Evolutionary conservation across 2,888 invertebrate species (phyloP).

Genomic region (Leucania comma): DNA sequence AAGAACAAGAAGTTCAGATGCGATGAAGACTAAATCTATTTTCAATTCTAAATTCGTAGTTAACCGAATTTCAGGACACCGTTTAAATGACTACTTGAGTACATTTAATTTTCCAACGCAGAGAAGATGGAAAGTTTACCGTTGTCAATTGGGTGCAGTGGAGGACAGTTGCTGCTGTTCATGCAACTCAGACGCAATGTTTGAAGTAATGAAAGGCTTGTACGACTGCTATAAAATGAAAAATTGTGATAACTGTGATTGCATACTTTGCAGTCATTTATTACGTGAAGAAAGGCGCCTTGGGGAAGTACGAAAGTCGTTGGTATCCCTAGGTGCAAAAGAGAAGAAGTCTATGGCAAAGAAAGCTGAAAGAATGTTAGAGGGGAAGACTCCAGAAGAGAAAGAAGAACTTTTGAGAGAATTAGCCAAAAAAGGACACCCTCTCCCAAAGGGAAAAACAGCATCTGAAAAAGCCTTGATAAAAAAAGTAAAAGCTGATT

Average conservation of each 20-base stretch:
- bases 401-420: constrained; percentile 52
- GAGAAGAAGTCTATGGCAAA: constrained; percentile 29
- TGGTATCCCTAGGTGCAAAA: constrained; percentile 32
- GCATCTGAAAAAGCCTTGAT: constrained; percentile 35
- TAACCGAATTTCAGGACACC: constrained; percentile 30
- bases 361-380: constrained; percentile 36
- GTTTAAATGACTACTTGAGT: constrained; percentile 18
- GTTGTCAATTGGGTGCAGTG: constrained; percentile 69
- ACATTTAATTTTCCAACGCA: constrained; percentile 33
- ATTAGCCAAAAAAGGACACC: constrained; percentile 34
- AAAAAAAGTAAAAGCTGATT: constrained; percentile 31
- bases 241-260: constrained; percentile 80
- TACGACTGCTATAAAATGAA: constrained; percentile 85
- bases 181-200: constrained; percentile 83
- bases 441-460: constrained; percentile 38
- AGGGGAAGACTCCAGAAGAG: constrained; percentile 31
- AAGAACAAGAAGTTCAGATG: constrained; percentile 29
- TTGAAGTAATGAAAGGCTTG: constrained; percentile 85
- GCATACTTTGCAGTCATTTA: constrained; percentile 80
- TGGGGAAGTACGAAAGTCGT: constrained; percentile 36
- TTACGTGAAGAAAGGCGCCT: constrained; percentile 39
- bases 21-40: constrained; percentile 6
- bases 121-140: constrained; percentile 56
- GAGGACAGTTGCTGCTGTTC: constrained; percentile 72
- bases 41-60: constrained; percentile 39